phyloP scores from a whole-genome alignment of 2,888 invertebrate species.

The Campoletis raptor region DNA sequence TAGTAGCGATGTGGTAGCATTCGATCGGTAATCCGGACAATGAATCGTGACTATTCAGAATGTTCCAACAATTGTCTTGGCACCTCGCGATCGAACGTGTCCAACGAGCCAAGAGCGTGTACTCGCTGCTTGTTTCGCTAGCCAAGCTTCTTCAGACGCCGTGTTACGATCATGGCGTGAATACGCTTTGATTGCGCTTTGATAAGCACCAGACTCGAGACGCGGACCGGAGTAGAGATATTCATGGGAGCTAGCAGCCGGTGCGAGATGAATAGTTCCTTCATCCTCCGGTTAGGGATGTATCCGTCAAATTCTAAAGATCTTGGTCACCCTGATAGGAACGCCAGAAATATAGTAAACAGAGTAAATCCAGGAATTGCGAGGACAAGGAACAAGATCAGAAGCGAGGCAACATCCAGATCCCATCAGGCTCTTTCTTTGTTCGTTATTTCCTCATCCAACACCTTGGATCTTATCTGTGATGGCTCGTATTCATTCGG shows the following conservation, averaged over 20 bases:
- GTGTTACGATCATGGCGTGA: background rate
- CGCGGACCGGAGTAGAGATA: background rate
- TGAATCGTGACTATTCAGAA: conserved; percentile 5
- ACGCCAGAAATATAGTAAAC: conserved; percentile 7
- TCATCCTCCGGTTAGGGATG: background rate
- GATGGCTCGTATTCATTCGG: conserved; percentile 5
- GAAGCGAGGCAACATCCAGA: background rate
- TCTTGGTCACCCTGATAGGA: background rate
- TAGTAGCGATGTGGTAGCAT: background rate
- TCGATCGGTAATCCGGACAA: conserved; percentile 20
- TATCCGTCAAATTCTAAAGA: background rate
- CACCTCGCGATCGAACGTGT: conserved; percentile 2
- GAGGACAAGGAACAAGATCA: background rate
- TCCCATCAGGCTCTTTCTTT: conserved; percentile 19
- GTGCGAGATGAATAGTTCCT: background rate
- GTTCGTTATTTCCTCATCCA: conserved; percentile 34
- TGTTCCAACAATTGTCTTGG: conserved; percentile 2
- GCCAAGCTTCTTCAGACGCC: background rate
- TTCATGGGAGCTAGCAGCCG: background rate
- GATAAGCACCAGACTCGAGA: conserved; percentile 43
- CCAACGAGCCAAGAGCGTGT: conserved; percentile 1
- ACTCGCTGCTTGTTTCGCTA: background rate
- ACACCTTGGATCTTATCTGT: background rate
- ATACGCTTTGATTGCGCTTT: conserved; percentile 66
- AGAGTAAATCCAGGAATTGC: background rate